Percentiles rank a stretch among this genome's conserved stretches.
Conservation (phyloP, 2,888 invertebrate species). For the Sisyra terminalis region DNA sequence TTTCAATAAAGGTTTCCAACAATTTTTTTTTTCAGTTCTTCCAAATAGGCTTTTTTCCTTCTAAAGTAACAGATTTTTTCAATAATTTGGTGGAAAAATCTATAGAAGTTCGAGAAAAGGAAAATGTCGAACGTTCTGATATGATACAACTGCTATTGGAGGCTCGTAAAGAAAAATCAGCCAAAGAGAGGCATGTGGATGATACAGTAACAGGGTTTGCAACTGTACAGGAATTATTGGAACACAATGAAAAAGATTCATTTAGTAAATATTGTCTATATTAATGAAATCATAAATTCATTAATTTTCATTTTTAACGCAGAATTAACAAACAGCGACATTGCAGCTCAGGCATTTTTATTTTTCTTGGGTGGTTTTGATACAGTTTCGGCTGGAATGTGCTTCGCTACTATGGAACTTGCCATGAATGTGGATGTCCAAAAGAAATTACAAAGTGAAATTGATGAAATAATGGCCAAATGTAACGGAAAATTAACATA, state of each 20-base stretch:
- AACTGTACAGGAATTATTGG: too few relatives aligned
- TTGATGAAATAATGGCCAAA: slow-evolving; percentile 12
- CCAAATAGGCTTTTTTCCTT: background rate
- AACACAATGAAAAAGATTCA: too few relatives aligned
- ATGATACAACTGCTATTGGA: too few relatives aligned
- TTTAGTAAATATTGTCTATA: too few relatives aligned
- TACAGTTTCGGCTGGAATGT: slow-evolving; percentile 12
- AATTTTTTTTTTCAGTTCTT: slow-evolving; percentile 1
- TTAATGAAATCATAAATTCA: background rate
- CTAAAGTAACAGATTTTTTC: slow-evolving; percentile 1
- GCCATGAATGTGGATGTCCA: slow-evolving; percentile 16
- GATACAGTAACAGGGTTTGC: too few relatives aligned
- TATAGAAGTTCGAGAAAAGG: too few relatives aligned
- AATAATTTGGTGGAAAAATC: too few relatives aligned
- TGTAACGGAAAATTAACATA: slow-evolving; percentile 13
- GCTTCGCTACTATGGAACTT: slow-evolving; percentile 14
- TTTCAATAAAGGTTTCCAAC: background rate
- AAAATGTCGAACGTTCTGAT: too few relatives aligned
- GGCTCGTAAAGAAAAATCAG: too few relatives aligned
- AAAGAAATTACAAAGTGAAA: slow-evolving; percentile 12
- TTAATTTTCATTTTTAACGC: background rate
- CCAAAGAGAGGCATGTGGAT: too few relatives aligned
- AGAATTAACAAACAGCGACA: slow-evolving; percentile 10
- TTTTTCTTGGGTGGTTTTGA: slow-evolving; percentile 17
- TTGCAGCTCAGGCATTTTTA: slow-evolving; percentile 15